Conservation (phyloP, 2,888 invertebrate species). For the Liodrosophila aerea region DNA sequence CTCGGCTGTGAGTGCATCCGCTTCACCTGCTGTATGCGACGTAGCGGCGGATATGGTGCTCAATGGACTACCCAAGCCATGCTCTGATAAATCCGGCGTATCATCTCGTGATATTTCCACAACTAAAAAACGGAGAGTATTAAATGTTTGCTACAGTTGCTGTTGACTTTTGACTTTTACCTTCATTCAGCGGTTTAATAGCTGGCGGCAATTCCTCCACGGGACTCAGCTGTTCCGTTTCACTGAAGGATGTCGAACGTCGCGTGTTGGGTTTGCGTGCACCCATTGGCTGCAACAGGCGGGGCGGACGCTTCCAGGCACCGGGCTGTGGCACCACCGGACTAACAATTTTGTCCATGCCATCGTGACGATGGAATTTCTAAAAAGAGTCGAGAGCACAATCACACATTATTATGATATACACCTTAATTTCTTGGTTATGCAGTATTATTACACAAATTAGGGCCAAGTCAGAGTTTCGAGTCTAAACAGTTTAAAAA, state of each 20-base stretch:
- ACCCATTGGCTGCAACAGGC: slow-evolving; percentile 79
- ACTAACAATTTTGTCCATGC: slow-evolving; percentile 94
- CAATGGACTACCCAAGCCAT: slow-evolving; percentile 66
- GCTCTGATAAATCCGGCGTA: slow-evolving; percentile 77
- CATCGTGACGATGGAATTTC: slow-evolving; percentile 86
- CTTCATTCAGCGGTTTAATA: slow-evolving; percentile 62
- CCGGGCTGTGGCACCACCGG: slow-evolving; percentile 95
- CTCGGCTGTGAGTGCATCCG: slow-evolving; percentile 53
- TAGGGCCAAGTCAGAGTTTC: slow-evolving; percentile 17
- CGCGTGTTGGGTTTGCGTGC: slow-evolving; percentile 80
- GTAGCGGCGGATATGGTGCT: slow-evolving; percentile 73
- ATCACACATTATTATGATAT: neutral
- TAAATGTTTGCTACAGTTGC: neutral
- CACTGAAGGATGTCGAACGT: slow-evolving; percentile 83
- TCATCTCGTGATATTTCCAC: slow-evolving; percentile 76
- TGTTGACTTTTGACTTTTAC: slow-evolving; percentile 46
- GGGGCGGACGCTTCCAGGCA: slow-evolving; percentile 88
- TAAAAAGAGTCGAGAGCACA: slow-evolving; percentile 18
- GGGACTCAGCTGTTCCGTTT: slow-evolving; percentile 83
- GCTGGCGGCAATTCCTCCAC: slow-evolving; percentile 78
- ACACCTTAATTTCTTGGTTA: slow-evolving; percentile 1
- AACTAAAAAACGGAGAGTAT: slow-evolving; percentile 13
- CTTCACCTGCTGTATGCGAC: slow-evolving; percentile 68
- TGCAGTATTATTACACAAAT: neutral
- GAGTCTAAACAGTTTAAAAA: too few species aligned